Evolutionary conservation across 2,797 vertebrate species (phyloP).

Genomic region (Vireo griseus): DNA sequence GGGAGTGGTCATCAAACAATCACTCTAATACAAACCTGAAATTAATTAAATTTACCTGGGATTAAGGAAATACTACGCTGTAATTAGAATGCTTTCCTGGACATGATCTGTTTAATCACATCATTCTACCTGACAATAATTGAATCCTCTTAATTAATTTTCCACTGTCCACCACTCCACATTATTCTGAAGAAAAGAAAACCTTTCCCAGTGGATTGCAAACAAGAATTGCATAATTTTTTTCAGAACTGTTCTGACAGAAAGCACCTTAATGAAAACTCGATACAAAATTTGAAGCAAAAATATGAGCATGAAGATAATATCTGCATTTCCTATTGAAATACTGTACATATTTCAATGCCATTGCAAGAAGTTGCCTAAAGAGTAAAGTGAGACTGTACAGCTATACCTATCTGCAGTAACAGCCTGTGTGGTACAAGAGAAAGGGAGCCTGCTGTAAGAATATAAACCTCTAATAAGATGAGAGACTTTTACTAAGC

Average conservation of each 20-base stretch:
- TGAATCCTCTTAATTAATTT: not conserved
- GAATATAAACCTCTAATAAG: constrained; percentile 42
- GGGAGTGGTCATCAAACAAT: not conserved
- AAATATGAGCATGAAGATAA: not conserved
- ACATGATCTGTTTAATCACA: not conserved
- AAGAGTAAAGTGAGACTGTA: not conserved
- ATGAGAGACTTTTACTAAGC: constrained; percentile 33
- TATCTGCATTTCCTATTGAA: not conserved
- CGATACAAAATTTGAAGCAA: not conserved
- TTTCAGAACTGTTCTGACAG: not conserved
- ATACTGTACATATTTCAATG: not conserved
- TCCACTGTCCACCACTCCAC: not conserved
- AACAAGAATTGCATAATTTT: not conserved
- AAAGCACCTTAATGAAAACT: not conserved
- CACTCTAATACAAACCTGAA: not conserved
- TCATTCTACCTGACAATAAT: not conserved
- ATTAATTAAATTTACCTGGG: not conserved
- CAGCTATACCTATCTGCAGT: not conserved
- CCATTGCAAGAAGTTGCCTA: not conserved
- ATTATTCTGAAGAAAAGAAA: not conserved
- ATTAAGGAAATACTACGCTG: not conserved
- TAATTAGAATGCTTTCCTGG: not conserved
- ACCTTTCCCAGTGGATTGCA: not conserved
- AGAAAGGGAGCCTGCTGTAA: not conserved
- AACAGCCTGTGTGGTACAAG: not conserved